Conservation (phyloP, 2,113 vertebrate genomes). For the Sphaerodactylus townsendi region DNA sequence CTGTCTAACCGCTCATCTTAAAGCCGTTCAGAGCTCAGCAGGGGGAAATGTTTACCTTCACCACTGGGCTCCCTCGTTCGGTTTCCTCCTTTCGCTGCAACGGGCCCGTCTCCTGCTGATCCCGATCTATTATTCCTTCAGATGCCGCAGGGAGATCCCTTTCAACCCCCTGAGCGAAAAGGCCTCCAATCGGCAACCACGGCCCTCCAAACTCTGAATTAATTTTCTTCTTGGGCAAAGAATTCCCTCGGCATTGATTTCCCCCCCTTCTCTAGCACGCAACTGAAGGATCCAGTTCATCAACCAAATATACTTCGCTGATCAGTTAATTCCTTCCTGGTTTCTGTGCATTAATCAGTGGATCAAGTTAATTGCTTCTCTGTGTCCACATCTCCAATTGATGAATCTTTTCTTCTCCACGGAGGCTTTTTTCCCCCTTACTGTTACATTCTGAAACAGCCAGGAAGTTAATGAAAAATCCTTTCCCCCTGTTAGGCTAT, state of each 20-base stretch:
- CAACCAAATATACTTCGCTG: not conserved
- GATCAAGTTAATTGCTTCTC: slow-evolving; percentile 7
- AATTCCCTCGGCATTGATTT: not conserved
- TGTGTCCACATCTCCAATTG: not conserved
- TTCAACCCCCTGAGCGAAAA: not conserved
- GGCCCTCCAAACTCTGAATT: not conserved
- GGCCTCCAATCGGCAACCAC: not conserved
- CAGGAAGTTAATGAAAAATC: slow-evolving; percentile 7
- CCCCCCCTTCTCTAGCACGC: not conserved
- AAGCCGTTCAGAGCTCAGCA: not conserved
- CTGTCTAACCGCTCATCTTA: not conserved
- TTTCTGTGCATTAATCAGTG: not conserved
- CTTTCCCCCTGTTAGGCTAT: not conserved
- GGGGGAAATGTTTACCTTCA: not conserved
- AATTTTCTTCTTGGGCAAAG: not conserved
- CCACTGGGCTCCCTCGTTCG: not conserved
- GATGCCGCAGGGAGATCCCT: not conserved
- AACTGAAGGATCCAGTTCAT: not conserved
- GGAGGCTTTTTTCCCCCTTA: not conserved
- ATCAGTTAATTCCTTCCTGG: not conserved
- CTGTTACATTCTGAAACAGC: not conserved
- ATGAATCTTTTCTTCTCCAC: not conserved
- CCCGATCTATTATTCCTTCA: not conserved
- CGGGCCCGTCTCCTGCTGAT: not conserved
- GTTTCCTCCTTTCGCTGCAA: not conserved